Conservation (phyloP, 2,113 vertebrate genomes). For the Pipa parva region DNA sequence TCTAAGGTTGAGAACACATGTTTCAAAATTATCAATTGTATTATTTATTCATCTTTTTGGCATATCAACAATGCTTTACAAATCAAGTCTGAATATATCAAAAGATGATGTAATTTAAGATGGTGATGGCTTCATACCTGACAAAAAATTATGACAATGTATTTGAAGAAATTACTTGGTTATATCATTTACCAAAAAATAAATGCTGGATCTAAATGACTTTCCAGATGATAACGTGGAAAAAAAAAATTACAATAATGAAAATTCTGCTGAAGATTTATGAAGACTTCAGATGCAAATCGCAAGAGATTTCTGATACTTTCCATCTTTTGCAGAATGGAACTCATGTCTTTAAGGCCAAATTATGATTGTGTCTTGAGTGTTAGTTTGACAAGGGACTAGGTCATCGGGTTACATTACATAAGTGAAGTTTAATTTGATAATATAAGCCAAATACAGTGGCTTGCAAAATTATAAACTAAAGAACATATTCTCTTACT, state of each 20-base stretch:
- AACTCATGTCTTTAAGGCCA: slow-evolving; percentile 13
- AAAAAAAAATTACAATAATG: slow-evolving; percentile 20
- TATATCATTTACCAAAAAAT: slow-evolving; percentile 26
- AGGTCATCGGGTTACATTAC: slow-evolving; percentile 7
- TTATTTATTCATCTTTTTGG: slow-evolving; percentile 29
- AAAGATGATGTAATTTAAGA: slow-evolving; percentile 34
- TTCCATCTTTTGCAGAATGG: slow-evolving; percentile 6
- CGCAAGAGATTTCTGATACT: background rate
- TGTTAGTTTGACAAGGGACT: slow-evolving; percentile 20
- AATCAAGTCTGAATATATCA: slow-evolving; percentile 29
- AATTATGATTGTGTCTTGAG: slow-evolving; percentile 19
- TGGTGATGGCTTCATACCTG: slow-evolving; percentile 18
- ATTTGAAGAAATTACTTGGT: slow-evolving; percentile 21
- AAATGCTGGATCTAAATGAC: slow-evolving; percentile 15
- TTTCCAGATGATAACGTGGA: slow-evolving; percentile 23
- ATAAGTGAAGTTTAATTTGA: background rate
- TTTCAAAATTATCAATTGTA: slow-evolving; percentile 22
- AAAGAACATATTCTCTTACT: too few species aligned
- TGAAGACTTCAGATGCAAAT: slow-evolving; percentile 8
- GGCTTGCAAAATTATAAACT: too few species aligned
- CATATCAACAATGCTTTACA: slow-evolving; percentile 29
- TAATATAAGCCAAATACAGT: too few species aligned
- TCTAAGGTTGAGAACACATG: slow-evolving; percentile 19
- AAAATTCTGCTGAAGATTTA: slow-evolving; percentile 17
- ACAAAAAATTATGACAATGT: slow-evolving; percentile 26